Percentiles rank a stretch among this genome's conserved stretches.
Conservation (phyloP, 1,140 invertebrate genomes). For the Panulirus ornatus region DNA sequence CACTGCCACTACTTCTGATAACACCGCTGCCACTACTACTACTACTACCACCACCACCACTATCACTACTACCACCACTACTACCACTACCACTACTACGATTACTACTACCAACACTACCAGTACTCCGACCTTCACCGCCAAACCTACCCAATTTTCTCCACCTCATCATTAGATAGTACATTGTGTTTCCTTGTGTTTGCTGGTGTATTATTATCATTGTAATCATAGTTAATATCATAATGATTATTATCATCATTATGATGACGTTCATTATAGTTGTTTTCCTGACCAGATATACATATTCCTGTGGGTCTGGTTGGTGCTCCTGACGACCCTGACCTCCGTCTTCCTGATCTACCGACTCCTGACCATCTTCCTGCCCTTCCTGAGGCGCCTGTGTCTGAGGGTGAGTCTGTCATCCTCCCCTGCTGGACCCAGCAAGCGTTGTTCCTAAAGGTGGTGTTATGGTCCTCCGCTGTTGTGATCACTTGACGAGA, state of each 20-base stretch:
- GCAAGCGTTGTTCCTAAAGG: too few relatives aligned
- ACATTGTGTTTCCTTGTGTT: too few relatives aligned
- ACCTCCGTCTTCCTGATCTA: slow-evolving; percentile 18
- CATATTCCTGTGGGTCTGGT: slow-evolving; percentile 63
- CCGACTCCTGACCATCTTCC: slow-evolving; percentile 53
- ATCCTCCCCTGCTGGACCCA: too few relatives aligned
- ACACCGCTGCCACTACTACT: too few relatives aligned
- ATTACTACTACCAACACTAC: background rate
- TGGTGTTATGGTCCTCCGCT: too few relatives aligned
- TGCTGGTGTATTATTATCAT: too few relatives aligned
- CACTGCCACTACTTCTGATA: background rate
- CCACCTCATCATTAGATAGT: too few relatives aligned
- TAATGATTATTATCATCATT: background rate
- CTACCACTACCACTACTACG: background rate
- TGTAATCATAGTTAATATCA: too few relatives aligned
- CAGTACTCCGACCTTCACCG: background rate
- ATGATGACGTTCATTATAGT: background rate
- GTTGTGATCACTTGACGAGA: too few relatives aligned
- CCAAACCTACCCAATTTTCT: too few relatives aligned
- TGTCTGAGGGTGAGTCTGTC: slow-evolving; percentile 28
- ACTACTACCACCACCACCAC: background rate
- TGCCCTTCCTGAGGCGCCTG: slow-evolving; percentile 49
- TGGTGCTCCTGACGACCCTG: slow-evolving; percentile 41
- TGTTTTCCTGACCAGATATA: slow-evolving; percentile 20
- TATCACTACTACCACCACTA: background rate